Percentiles rank a stretch among this genome's conserved stretches.
Conservation (phyloP, 1,140 invertebrate species). For the Temnothorax longispinosus region DNA sequence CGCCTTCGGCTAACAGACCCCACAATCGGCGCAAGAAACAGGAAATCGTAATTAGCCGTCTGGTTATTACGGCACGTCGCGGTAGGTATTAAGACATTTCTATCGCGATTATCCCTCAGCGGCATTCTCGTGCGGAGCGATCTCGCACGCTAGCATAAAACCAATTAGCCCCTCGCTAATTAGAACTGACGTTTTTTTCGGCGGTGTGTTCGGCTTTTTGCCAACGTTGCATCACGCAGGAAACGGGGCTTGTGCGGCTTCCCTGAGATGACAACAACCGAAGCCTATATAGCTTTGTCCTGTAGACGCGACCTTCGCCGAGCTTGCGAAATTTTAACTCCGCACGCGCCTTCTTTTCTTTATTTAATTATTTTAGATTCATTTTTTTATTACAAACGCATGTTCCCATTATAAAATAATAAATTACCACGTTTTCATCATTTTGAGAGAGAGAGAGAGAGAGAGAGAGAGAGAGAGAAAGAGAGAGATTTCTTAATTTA, state of each 20-base stretch:
- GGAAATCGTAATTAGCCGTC: slow-evolving; percentile 67
- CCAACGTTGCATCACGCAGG: not conserved
- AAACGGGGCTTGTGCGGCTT: not conserved
- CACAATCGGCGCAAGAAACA: slow-evolving; percentile 57
- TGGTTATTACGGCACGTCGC: slow-evolving; percentile 56
- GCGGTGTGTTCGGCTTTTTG: not conserved
- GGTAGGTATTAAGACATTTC: slow-evolving; percentile 45
- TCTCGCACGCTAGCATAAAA: slow-evolving; percentile 38
- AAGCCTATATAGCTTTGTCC: not conserved
- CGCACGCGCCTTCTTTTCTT: not conserved
- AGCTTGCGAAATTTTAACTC: slow-evolving; percentile 28
- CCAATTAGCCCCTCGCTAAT: slow-evolving; percentile 50
- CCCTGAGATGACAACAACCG: not conserved
- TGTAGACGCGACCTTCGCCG: not conserved
- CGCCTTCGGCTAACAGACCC: slow-evolving; percentile 27
- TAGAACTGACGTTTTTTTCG: slow-evolving; percentile 36
- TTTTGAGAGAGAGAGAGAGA: not conserved
- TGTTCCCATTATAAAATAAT: not conserved
- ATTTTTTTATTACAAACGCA: not conserved
- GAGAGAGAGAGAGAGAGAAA: not conserved
- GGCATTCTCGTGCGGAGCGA: slow-evolving; percentile 32
- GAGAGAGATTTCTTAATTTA: not conserved
- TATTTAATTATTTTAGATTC: slow-evolving; percentile 2
- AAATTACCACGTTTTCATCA: not conserved
- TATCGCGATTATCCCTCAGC: slow-evolving; percentile 48